Base-by-base conservation (phyloP, 1,140 invertebrate species). In the Stenopsyche tienmushanensis region DNA sequence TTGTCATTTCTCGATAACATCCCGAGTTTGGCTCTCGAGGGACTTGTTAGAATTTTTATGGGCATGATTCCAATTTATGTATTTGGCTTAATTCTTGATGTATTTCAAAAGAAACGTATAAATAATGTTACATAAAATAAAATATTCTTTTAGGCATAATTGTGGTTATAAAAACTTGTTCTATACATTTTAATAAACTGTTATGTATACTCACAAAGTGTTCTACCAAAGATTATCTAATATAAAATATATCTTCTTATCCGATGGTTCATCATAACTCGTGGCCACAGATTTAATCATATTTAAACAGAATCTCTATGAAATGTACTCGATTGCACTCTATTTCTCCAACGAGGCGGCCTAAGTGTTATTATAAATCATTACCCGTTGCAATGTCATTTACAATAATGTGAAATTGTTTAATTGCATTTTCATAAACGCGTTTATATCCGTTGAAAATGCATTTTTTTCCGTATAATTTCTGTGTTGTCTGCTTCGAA, bases 401-500 rank as follows among this genome's bases (percentile, higher is more conserved):
- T 53, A 53, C 25, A 21, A 50, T 24, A 59, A 45, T 29, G 50
- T 45, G 52, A 45, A 59, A 49, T 45, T 58, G 62, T 44, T 52
- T 59, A 3, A 62, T 24, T 57, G 39, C 39, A 59, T 66, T 64
- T 64, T 55, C 52, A 42, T 15, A 69, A 69, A 70, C 52, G 68
- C 68, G 64, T 42, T 7, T 65, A 62, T 60, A 34, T 69, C 64
- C 60, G 68, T 64, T 59, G 68, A 45, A 70, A 59, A 60, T 66
- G 68, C 62, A 69, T 52, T 58, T 64, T 65, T 65, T 54, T 57
- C 42, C 62, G 57, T 66, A 60, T 70, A 50, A 66, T 69, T 69
- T 70, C 53, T 70, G 68, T 70, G 68, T 70, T 66, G 68, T 70
- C 68, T 54, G 68, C 68, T 70, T 70, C 59, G 55, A 66, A 50